Base-by-base conservation (phyloP, 2,113 vertebrate genomes). In the Suricata suricatta region DNA sequence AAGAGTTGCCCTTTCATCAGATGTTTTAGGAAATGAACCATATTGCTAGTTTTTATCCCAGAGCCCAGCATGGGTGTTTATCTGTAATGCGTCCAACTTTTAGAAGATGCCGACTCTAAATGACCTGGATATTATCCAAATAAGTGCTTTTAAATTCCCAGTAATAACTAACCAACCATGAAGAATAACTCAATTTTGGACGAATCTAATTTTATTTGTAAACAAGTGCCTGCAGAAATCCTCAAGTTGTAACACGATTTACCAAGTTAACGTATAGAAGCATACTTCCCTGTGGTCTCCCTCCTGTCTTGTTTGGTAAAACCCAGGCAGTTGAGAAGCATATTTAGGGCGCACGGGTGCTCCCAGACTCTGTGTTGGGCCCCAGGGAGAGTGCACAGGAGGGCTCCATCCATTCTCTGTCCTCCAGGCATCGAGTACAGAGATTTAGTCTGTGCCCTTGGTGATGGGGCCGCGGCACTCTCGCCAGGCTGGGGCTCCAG, bases 111-210 rank as follows among this genome's bases (percentile, higher is more conserved):
- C 0, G 14, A 92, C 77, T 96, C 80, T 71, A 97, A 96, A 97
- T 95, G 97, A 94, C 96, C 97, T 97, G 97, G 93, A 94, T 96
- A 96, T 97, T 97, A 94, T 89, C 96, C 96, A 97, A 98, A 97
- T 98, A 96, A 98, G 71, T 81, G 72, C 63, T 97, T 97, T 97
- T 91, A 98, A 98, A 96, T 95, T 97, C 92, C 76, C 88, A 94
- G 92, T 95, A 97, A 97, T 98, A 98, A 95, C 96, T 93, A 97
- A 90, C 96, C 71, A 21, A 92, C 88, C 97, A 94, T 97, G 97
- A 97, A 97, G 96, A 94, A 96, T 97, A 98, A 97, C 88, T 98
- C 88, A 88, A 69, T 98, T 96, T 98, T 93, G 50, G 74, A 88
- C 50, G 76, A 97, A 84, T 98, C 92, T 96, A 98, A 97, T 97